Evolutionary conservation across 2,888 invertebrate species (phyloP).

Genomic region (Drosophila hamatofila): DNA sequence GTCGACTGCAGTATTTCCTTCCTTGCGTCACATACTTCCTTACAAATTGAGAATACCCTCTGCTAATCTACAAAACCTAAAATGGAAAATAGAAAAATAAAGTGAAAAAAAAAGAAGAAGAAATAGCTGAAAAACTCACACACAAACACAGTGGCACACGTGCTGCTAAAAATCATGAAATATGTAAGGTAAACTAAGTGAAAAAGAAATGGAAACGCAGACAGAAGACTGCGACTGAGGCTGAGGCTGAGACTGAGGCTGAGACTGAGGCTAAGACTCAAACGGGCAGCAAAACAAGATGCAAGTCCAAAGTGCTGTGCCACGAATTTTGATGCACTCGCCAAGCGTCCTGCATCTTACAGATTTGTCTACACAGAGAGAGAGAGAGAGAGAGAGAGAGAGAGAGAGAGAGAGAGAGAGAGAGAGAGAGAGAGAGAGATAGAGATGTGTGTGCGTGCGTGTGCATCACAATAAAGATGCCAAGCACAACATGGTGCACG

Average conservation of each 20-base stretch:
- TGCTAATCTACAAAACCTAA: conserved; percentile 57
- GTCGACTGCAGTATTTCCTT: no score
- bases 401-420: neutral
- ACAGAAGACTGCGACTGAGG: conserved; percentile 14
- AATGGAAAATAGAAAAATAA: conserved; percentile 60
- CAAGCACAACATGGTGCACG: conserved; percentile 42
- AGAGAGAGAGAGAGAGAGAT: neutral
- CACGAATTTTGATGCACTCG: conserved; percentile 78
- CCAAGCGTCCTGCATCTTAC: conserved; percentile 37
- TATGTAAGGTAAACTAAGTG: conserved; percentile 74
- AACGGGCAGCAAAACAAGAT: conserved; percentile 49
- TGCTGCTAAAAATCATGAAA: conserved; percentile 63
- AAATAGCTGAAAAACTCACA: neutral
- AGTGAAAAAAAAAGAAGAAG: neutral
- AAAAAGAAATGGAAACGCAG: conserved; percentile 50
- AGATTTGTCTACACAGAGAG: conserved; percentile 32
- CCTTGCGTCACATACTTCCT: neutral
- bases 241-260: conserved; percentile 24
- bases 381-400: neutral
- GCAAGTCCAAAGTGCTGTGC: conserved; percentile 61
- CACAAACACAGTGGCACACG: conserved; percentile 18
- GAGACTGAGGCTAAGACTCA: conserved; percentile 24
- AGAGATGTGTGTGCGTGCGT: conserved; percentile 7
- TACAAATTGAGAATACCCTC: no score
- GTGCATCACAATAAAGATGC: conserved; percentile 59